Evolutionary conservation across 2,797 vertebrate species (phyloP).

Genomic region (Liasis olivaceus): DNA sequence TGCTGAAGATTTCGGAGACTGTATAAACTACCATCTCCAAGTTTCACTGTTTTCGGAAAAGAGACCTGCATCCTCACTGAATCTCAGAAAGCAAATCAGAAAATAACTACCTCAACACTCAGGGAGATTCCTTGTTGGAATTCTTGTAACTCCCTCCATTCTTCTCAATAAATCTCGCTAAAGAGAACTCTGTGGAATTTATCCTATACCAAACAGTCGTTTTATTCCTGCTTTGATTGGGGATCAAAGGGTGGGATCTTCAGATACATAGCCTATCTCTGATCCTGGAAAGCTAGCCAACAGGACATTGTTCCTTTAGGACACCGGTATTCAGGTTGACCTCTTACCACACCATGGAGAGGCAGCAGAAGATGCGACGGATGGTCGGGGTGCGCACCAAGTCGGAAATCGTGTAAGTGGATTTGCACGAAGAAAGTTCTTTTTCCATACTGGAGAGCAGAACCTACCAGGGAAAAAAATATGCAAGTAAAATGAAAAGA

Average conservation of each 20-base stretch:
- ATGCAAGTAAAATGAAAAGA: fast-evolving
- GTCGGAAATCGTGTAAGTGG: slow-evolving; percentile 75
- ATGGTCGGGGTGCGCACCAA: slow-evolving; percentile 82
- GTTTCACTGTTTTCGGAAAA: background rate
- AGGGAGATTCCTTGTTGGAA: no score
- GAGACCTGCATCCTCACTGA: background rate
- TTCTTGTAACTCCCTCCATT: no score
- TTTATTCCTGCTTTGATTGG: background rate
- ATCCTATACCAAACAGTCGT: background rate
- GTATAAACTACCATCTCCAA: background rate
- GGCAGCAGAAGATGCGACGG: slow-evolving; percentile 79
- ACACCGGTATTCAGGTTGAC: fast-evolving
- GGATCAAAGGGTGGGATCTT: background rate
- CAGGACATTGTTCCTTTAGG: background rate
- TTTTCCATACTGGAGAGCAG: slow-evolving; percentile 84
- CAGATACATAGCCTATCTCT: background rate
- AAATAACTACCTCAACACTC: no score
- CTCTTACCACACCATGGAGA: slow-evolving; percentile 81
- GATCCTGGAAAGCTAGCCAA: background rate
- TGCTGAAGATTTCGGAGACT: background rate
- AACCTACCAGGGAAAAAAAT: slow-evolving; percentile 53
- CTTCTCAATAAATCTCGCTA: background rate
- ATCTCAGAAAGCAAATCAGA: background rate
- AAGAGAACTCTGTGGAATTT: background rate
- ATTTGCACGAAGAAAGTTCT: slow-evolving; percentile 74